Evolutionary conservation across 2,113 vertebrate species (phyloP), one percentile per base, ranked within the genome.

Genomic region (Eretmochelys imbricata): DNA sequence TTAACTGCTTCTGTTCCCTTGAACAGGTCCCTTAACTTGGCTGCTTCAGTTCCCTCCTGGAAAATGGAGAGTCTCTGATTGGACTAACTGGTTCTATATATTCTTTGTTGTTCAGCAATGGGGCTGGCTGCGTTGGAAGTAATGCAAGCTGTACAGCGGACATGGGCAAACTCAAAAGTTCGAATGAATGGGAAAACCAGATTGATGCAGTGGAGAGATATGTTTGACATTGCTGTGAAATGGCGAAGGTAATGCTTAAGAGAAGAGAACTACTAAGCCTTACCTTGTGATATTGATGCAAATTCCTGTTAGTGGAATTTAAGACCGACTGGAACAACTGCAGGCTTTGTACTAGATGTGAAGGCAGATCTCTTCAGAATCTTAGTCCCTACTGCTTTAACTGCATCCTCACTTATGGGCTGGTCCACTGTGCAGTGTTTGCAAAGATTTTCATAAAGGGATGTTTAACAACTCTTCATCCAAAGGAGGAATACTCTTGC

Each of bases 181-280:
- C 98, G 99, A 55, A 99, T 99, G 96, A 99, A 99, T 48, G 99
- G 99, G 62, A 99, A 99, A 87, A 99, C 99, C 9, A 98, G 99
- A 87, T 98, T 99, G 95, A 99, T 99, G 99, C 99, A 99, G 96
- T 99, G 99, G 99, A 99, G 99, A 95, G 99, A 99, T 98, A 99
- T 99, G 99, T 99, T 99, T 88, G 99, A 99, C 94, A 99, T 99
- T 72, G 99, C 99, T 1, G 99, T 99, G 13, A 99, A 99, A 96
- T 99, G 99, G 99, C 98, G 99, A 97, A 99, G 99, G 99, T 99
- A 98, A 97, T 51, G n/a, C 72, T 85, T 79, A 25, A 82, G 46
- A 76, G 81, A 46, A 62, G 29, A 88, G 22, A 53, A 27, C 6
- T 9, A 57, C 4, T 6, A 51, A 80, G n/a, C 2, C 50, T 86